Base-by-base conservation (phyloP, 2,797 vertebrate species). In the Momotus momota region DNA sequence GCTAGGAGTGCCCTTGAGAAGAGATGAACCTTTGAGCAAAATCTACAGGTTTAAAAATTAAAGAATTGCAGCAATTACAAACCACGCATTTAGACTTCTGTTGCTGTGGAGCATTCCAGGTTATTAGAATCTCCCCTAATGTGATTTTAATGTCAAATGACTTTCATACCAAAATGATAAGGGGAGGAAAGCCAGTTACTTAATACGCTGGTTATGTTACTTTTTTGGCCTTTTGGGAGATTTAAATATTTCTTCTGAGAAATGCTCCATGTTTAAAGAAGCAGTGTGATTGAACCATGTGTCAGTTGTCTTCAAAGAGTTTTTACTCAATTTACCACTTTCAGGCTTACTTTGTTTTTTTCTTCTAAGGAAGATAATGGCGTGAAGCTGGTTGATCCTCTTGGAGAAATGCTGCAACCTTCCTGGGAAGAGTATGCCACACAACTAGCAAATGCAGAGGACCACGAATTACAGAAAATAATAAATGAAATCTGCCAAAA, bases 361-460 rank as follows among this genome's bases (percentile, higher is more conserved):
- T 16, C 52, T 85, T 71, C 86, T 49, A 93, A 99, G 99, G 99
- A 99, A 95, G 99, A 99, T 94, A 99, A 99, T 41, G 99, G 99
- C 4, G 98, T 99, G 72, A 99, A 99, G 94, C 96, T 99, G 67
- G 93, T 99, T 19, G 99, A 99, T 95, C 99, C 99, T 33, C 98
- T 99, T 98, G 99, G 99, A 27, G 99, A 99, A 96, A 99, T 99
- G 99, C 96, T 99, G 97, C 97, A 98, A 6, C 96, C 97, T 2
- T 92, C 97, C 13, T 99, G 99, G 99, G 99, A 99, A 95, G 98
- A 94, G 54, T 98, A 99, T 17, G 99, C 99, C 75, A 99, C 99
- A 3, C 96, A 97, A 79, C 97, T 99, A 62, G 99, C 98, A 83
- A 99, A 99, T 19, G 98, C 99, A 23, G 99, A 99, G 91, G 98